Base-by-base conservation (phyloP, 2,888 invertebrate genomes). In the Hyposoter dolosus region DNA sequence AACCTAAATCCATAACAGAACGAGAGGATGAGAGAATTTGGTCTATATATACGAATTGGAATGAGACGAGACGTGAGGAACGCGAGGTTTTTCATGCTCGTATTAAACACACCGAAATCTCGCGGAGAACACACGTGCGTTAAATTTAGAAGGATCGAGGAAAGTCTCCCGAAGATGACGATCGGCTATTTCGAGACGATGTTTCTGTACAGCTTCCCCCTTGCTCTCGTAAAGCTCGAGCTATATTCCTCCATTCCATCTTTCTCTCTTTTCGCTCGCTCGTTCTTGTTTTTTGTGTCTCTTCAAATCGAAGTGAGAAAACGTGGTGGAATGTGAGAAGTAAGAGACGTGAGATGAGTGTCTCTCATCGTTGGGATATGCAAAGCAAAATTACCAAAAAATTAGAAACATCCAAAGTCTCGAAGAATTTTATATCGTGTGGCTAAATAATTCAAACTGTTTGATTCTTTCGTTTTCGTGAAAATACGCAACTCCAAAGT, bases 121-220 rank as follows among this genome's bases (percentile, higher is more conserved):
- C 76, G 53, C 53, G 17, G 74, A 50, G 76, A 83, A 68, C 72
- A 81, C 76, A 65, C 75, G 75, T 43, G 50, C 43, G 69, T 82
- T 90, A 90, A 89, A 89, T 89, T 90, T 89, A 90, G 88, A 86
- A 79, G 83, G 87, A 89, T 89, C 84, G 87, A 88, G 89, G 86
- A 90, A 89, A 90, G 89, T 89, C 86, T 86, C 83, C 77, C 83
- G 84, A 88, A 88, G 88, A 89, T 89, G 90, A 88, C 89, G 90
- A 89, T 90, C 88, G 71, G 90, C 91, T 92, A 91, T 92, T 92
- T 91, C 88, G 88, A 89, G 90, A 89, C 60, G 72, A 66, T 77
- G 85, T 83, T 78, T 66, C 85, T 76, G 69, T 82, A 82, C 66
- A 56, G 81, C 69, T 75, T 71, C 53, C 79, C 50, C 85, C 56